phyloP scores from a whole-genome alignment of 2,797 vertebrate genomes.

The Sebastes hubbsi region DNA sequence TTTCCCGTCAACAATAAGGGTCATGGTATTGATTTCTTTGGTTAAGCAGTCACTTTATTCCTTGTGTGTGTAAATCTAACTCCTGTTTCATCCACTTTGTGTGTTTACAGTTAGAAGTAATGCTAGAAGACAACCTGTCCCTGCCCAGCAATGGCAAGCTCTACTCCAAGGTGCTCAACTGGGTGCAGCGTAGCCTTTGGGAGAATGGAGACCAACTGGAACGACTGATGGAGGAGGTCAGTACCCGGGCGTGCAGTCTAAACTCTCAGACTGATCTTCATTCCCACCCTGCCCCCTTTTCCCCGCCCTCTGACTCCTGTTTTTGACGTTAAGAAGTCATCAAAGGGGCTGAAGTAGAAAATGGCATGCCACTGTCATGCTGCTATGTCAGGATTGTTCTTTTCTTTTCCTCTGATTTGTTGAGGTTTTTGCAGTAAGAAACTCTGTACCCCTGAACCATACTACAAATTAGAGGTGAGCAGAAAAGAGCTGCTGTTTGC shows the following conservation, averaged over 20 bases:
- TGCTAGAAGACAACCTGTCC: constrained; percentile 96
- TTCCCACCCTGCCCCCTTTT: constrained; percentile 37
- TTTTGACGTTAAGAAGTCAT: constrained; percentile 74
- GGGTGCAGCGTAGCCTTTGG: constrained; percentile 98
- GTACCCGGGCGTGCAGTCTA: constrained; percentile 71
- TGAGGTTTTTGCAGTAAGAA: constrained; percentile 82
- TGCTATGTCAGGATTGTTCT: constrained; percentile 76
- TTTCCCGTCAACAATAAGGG: background rate
- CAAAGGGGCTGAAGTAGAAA: constrained; percentile 67
- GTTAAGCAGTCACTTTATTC: background rate
- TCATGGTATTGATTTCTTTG: background rate
- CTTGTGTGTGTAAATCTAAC: background rate
- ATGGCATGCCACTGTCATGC: constrained; percentile 73
- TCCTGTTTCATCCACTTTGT: background rate
- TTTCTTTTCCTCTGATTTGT: constrained; percentile 77
- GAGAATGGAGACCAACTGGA: constrained; percentile 96
- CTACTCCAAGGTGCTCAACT: constrained; percentile 98
- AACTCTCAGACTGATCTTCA: constrained; percentile 20
- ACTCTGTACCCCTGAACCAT: constrained; percentile 79
- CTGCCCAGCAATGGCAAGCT: constrained; percentile 98
- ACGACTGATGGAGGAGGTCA: constrained; percentile 98
- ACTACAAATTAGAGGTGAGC: constrained; percentile 83
- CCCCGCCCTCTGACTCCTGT: constrained; percentile 53
- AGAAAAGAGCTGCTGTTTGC: constrained; percentile 69
- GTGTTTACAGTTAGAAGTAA: constrained; percentile 92